Evolutionary conservation across 2,888 invertebrate species (phyloP).

Genomic region (Drosophila percnosoma): DNA sequence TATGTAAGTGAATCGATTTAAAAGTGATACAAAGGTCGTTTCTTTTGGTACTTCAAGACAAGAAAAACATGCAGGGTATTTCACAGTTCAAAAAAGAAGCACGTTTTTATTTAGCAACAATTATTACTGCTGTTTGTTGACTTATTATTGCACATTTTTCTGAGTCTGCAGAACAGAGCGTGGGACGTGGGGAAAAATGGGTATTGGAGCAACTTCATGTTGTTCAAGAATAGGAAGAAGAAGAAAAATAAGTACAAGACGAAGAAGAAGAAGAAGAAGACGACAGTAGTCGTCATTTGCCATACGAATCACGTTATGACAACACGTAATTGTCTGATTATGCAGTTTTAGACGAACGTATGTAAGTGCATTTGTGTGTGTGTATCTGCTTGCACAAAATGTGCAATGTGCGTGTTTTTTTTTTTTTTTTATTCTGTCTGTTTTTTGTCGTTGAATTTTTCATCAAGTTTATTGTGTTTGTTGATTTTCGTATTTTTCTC

Average conservation of each 20-base stretch:
- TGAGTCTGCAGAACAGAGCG: slow-evolving; percentile 3
- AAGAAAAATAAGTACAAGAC: slow-evolving; percentile 1
- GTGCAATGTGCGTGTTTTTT: slow-evolving; percentile 56
- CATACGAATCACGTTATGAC: slow-evolving; percentile 31
- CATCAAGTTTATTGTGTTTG: slow-evolving; percentile 43
- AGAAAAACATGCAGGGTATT: slow-evolving; percentile 1
- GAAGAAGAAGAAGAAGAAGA: neutral
- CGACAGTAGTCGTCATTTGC: slow-evolving; percentile 5
- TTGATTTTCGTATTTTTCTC: slow-evolving; percentile 20
- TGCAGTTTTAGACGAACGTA: slow-evolving; percentile 42
- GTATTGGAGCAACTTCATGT: slow-evolving; percentile 27
- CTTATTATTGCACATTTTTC: slow-evolving; percentile 17
- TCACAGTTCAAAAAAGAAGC: neutral
- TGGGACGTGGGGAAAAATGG: neutral
- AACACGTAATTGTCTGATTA: slow-evolving; percentile 58
- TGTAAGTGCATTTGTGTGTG: slow-evolving; percentile 18
- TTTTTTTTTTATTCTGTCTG: slow-evolving; percentile 7
- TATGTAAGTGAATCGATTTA: neutral
- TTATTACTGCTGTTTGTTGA: slow-evolving; percentile 30
- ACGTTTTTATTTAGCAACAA: slow-evolving; percentile 5
- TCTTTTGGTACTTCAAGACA: neutral
- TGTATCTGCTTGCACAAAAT: slow-evolving; percentile 52
- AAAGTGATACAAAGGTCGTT: neutral
- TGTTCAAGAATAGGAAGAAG: slow-evolving; percentile 3
- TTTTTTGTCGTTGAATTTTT: slow-evolving; percentile 42